These are phyloP conservation scores for Nicator chloris DNA, from an alignment of 2,113 vertebrate genomes.

Conservation along the genomic window DNA sequence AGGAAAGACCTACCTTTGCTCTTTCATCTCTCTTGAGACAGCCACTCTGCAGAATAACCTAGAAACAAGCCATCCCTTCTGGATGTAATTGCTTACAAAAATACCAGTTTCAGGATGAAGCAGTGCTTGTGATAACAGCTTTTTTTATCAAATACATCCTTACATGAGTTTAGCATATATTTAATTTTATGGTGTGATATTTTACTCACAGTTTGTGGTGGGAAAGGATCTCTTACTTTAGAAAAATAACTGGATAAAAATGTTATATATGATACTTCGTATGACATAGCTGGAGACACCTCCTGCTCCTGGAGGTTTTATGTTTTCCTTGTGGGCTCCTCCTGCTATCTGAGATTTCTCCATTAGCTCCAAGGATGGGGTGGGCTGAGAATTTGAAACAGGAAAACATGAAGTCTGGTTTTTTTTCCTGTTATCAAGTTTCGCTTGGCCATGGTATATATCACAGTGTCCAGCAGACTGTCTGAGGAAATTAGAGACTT, in stretches of 20 bases:
- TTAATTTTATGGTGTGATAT: not conserved
- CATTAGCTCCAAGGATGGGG: conserved; percentile 9
- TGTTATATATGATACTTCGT: not conserved
- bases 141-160: not conserved
- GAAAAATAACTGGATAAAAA: not conserved
- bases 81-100: not conserved
- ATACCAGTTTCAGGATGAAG: not conserved
- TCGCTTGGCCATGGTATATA: not conserved
- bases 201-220: not conserved
- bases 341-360: conserved; percentile 25
- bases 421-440: not conserved
- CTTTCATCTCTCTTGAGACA: conserved; percentile 22
- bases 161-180: not conserved
- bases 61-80: not conserved
- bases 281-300: not conserved
- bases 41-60: conserved; percentile 17
- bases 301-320: not conserved
- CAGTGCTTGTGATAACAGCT: not conserved
- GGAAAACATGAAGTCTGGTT: not conserved
- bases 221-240: not conserved
- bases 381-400: not conserved
- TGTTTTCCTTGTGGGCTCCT: conserved; percentile 24
- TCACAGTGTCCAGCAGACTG: not conserved
- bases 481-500: not conserved
- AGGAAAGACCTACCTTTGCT: conserved; percentile 23